phyloP scores from a whole-genome alignment of 2,888 invertebrate genomes.

The Hirtodrosophila histrioides region DNA sequence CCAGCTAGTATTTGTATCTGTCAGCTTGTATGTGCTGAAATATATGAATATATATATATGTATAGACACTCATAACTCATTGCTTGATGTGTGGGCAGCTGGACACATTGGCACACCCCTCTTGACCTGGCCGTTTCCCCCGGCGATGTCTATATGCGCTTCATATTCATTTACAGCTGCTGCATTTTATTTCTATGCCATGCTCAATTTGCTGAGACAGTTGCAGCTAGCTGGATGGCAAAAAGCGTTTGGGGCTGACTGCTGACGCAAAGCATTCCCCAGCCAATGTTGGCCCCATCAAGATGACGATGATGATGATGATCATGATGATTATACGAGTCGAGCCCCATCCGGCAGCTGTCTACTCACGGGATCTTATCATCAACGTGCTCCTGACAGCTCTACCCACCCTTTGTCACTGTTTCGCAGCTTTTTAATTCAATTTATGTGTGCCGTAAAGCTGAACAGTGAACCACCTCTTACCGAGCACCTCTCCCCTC shows the following conservation, averaged over 20 bases:
- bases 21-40: neutral
- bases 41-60: constrained; percentile 10
- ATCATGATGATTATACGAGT: constrained; percentile 13
- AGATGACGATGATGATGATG: constrained; percentile 26
- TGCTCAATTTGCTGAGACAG: constrained; percentile 42
- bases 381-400: constrained; percentile 17
- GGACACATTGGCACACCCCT: constrained; percentile 18
- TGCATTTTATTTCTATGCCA: constrained; percentile 38
- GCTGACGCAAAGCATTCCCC: constrained; percentile 45
- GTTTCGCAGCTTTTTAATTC: constrained; percentile 15
- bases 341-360: constrained; percentile 40
- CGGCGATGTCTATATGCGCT: constrained; percentile 14
- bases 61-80: constrained; percentile 2
- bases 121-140: no score
- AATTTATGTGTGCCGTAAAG: constrained; percentile 30
- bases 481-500: neutral
- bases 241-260: neutral
- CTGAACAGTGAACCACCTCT: constrained; percentile 13
- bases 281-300: constrained; percentile 30
- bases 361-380: constrained; percentile 11
- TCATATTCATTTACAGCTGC: constrained; percentile 28
- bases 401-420: neutral
- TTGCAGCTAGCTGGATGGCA: constrained; percentile 36
- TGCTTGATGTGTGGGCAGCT: constrained; percentile 48
- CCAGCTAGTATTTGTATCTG: constrained; percentile 7